A percentile compares a stretch with the other conserved stretches of the same genome.
Conservation (phyloP, 2,113 vertebrate genomes). For the Pluvianellus socialis region DNA sequence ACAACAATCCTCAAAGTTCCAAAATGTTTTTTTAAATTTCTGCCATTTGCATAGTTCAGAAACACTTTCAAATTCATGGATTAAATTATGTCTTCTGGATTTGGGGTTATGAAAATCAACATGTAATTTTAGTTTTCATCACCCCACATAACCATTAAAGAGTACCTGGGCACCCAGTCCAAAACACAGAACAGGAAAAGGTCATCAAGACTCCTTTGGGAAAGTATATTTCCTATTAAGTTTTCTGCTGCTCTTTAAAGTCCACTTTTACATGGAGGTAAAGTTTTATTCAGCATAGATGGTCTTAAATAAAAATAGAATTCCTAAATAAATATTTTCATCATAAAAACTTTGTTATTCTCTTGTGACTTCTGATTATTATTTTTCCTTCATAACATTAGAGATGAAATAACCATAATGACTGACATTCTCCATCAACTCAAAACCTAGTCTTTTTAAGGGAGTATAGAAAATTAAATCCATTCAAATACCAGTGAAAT, state of each 20-base stretch:
- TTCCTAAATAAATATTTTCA: background rate
- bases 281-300: background rate
- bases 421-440: background rate
- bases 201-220: background rate
- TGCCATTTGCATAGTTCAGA: background rate
- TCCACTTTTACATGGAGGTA: background rate
- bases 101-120: background rate
- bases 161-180: background rate
- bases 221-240: background rate
- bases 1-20: background rate
- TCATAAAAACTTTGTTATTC: background rate
- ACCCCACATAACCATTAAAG: background rate
- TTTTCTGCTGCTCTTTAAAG: background rate
- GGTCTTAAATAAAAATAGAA: background rate
- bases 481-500: background rate
- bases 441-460: background rate
- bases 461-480: background rate
- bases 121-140: background rate
- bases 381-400: background rate
- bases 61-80: background rate
- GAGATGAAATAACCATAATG: background rate
- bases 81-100: background rate
- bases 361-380: background rate
- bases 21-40: background rate
- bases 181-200: background rate